Evolutionary conservation across 2,888 invertebrate species (phyloP), one percentile per base, ranked within the genome.

Genomic region (Scaptomyza reducta): DNA sequence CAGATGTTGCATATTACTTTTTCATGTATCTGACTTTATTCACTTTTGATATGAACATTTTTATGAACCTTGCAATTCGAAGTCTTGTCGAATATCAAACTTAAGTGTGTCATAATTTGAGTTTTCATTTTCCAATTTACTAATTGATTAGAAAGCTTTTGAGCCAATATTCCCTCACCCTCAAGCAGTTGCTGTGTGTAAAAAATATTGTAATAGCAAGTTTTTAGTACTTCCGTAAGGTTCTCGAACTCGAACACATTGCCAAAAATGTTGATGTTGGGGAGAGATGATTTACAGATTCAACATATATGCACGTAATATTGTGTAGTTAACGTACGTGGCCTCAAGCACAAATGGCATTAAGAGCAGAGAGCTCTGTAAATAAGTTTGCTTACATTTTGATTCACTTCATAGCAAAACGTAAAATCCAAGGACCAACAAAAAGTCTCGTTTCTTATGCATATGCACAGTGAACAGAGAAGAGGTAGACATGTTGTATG

Each of bases 371-470:
- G 9, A 22, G 4, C 25, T 9, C 46, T 60, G 79, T 77, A 81
- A 83, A 80, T 77, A 81, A 79, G 70, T 70, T 86, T 60, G 55
- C 74, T 57, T 61, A 74, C 72, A 76, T 64, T 74, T 79, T 76
- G 63, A 62, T 59, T 49, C 55, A 41, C 25, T 58, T 42, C 57
- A 18, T 14, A 13, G 49, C 49, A 56, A 49, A 35, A 31, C 16
- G 27, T 31, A 50, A 29, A 45, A 47, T 22, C 33, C 25, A 33
- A 35, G 31, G 35, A 18, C n/a, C 16, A 40, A 35, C 41, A 57
- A 66, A 51, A 65, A 62, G 41, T 66, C 58, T 35, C 27, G 3
- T 45, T 70, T 63, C 63, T 58, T 63, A 46, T 60, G 77, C 58
- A 73, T 70, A 61, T 61, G 61, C 40, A 61, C 6, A 22, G 50